These are phyloP conservation scores for Drosophila monieri DNA, from an alignment of 2,888 invertebrate genomes.

Conservation along the genomic window DNA sequence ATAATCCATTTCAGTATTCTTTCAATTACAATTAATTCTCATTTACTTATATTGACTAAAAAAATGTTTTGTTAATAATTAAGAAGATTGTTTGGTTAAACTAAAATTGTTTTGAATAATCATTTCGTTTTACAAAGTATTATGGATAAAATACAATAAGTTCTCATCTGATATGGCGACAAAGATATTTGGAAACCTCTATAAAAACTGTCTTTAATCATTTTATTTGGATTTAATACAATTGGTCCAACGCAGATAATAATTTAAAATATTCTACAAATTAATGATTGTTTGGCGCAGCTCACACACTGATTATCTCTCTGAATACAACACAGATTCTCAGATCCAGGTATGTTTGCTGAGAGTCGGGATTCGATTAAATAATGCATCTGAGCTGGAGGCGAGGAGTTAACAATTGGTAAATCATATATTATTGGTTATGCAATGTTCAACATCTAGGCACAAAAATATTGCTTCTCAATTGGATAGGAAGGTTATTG, in stretches of 20 bases:
- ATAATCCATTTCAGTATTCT: constrained; percentile 70
- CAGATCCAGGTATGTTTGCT: background rate
- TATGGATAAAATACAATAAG: constrained; percentile 64
- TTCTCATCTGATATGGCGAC: constrained; percentile 74
- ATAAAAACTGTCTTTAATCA: constrained; percentile 21
- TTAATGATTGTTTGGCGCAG: constrained; percentile 40
- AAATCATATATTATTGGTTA: constrained; percentile 65
- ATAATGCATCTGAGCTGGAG: constrained; percentile 7
- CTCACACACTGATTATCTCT: constrained; percentile 10
- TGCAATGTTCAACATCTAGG: constrained; percentile 82
- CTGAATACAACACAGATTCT: constrained; percentile 37
- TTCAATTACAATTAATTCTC: constrained; percentile 68
- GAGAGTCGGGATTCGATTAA: constrained; percentile 70
- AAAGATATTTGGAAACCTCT: constrained; percentile 60
- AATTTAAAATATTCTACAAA: constrained; percentile 30
- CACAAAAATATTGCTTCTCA: constrained; percentile 81
- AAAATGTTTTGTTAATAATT: constrained; percentile 60
- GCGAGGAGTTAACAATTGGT: constrained; percentile 47
- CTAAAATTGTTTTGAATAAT: constrained; percentile 57
- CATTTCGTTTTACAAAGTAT: constrained; percentile 42
- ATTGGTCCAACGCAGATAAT: constrained; percentile 62
- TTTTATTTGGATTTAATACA: constrained; percentile 48
- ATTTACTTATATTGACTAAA: constrained; percentile 71
- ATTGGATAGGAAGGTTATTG: constrained; percentile 68
- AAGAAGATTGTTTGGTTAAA: constrained; percentile 60